phyloP scores from a whole-genome alignment of 92 coral and sea anemone genomes.

The Bergia puertoricense region DNA sequence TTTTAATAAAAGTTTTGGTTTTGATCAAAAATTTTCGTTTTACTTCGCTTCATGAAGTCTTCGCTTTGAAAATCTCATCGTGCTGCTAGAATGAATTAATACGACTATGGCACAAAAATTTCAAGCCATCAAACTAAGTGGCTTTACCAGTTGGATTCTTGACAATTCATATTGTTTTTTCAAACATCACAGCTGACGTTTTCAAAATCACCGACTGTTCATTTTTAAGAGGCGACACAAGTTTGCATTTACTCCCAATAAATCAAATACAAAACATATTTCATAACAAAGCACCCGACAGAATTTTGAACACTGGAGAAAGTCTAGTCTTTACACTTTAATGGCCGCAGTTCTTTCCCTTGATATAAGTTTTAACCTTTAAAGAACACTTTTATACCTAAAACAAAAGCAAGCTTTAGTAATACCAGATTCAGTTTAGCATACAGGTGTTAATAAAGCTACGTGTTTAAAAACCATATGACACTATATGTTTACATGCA shows the following conservation, averaged over 20 bases:
- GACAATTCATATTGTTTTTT: not conserved
- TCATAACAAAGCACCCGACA: not conserved
- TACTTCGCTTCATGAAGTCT: not conserved
- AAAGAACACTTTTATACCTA: no score
- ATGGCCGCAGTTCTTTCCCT: not conserved
- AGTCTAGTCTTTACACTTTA: not conserved
- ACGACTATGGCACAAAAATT: not conserved
- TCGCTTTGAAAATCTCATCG: not conserved
- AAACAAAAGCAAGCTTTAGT: no score
- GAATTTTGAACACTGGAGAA: not conserved
- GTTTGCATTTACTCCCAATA: not conserved
- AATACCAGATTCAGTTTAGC: no score
- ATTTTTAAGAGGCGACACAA: not conserved
- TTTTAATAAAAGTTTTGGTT: no score
- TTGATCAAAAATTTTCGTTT: not conserved
- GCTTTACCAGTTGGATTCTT: not conserved
- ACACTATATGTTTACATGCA: no score
- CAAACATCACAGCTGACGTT: not conserved
- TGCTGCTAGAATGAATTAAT: not conserved
- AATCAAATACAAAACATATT: not conserved
- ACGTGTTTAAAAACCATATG: no score
- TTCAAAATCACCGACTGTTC: not conserved
- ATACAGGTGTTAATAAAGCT: no score
- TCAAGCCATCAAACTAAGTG: not conserved
- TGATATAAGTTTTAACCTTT: no score